Conservation (phyloP, 2,797 vertebrate genomes). For the Poeciliopsis gracilis region DNA sequence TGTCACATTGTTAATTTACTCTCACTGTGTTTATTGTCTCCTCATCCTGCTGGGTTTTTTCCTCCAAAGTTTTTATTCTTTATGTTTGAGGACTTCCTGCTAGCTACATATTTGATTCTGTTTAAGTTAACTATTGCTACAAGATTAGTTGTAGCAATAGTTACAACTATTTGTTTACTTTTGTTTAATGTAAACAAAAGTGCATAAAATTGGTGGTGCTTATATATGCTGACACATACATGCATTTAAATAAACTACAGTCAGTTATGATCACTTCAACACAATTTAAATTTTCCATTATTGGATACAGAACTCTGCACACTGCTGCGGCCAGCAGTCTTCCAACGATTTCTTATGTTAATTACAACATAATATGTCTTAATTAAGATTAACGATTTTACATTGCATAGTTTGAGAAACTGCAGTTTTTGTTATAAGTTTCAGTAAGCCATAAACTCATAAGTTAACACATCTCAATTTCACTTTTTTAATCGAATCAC, state of each 20-base stretch:
- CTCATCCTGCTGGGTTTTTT: neutral
- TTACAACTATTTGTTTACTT: too few species aligned
- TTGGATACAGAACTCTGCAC: neutral
- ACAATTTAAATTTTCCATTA: neutral
- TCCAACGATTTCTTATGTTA: neutral
- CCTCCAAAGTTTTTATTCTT: neutral
- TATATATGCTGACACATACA: neutral
- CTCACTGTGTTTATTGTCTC: neutral
- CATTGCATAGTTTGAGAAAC: neutral
- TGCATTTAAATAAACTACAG: neutral
- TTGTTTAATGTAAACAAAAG: neutral
- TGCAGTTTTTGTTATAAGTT: neutral
- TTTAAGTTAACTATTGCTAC: neutral
- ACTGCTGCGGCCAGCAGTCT: neutral
- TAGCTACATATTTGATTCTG: neutral
- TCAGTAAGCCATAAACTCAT: neutral
- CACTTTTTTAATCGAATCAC: neutral
- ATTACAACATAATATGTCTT: neutral
- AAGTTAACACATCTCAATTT: neutral
- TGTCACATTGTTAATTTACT: neutral
- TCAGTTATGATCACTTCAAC: neutral
- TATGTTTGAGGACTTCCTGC: neutral
- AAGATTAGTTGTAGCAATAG: neutral
- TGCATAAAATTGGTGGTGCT: neutral
- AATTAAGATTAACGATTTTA: neutral